phyloP scores from a whole-genome alignment of 2,797 vertebrate species.

The Pterois miles region DNA sequence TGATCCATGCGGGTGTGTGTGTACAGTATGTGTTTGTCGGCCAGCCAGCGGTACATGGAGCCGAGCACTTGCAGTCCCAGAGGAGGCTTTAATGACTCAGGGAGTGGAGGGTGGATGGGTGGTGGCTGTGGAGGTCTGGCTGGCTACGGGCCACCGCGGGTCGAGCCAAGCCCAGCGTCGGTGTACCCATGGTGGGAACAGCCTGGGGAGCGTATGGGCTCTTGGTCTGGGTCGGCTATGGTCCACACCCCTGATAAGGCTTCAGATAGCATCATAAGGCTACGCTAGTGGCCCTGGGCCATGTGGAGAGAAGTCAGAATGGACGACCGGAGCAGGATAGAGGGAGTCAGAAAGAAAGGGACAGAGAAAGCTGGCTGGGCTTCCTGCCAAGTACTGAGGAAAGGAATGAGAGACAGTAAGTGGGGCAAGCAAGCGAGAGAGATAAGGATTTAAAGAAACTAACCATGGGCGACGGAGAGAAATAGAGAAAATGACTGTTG shows the following conservation, averaged over 20 bases:
- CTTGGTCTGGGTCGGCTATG: slow-evolving; percentile 54
- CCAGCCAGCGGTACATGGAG: slow-evolving; percentile 71
- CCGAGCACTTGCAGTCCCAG: slow-evolving; percentile 80
- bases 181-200: slow-evolving; percentile 77
- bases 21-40: slow-evolving; percentile 50
- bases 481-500: slow-evolving; percentile 17
- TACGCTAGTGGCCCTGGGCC: slow-evolving; percentile 71
- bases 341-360: slow-evolving; percentile 41
- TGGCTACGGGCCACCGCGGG: slow-evolving; percentile 63
- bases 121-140: slow-evolving; percentile 76
- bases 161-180: slow-evolving; percentile 54
- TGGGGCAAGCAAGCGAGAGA: slow-evolving; percentile 45
- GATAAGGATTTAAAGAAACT: slow-evolving; percentile 50
- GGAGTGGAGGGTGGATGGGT: slow-evolving; percentile 73
- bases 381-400: slow-evolving; percentile 42
- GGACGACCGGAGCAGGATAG: slow-evolving; percentile 44
- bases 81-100: slow-evolving; percentile 81
- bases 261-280: slow-evolving; percentile 88
- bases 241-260: slow-evolving; percentile 80
- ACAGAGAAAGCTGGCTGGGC: slow-evolving; percentile 27
- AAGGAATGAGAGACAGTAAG: slow-evolving; percentile 61
- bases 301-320: slow-evolving; percentile 51
- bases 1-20: slow-evolving; percentile 36
- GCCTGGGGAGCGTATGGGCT: slow-evolving; percentile 70
- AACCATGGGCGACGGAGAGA: slow-evolving; percentile 36